Evolutionary conservation across 2,797 vertebrate genomes (phyloP).

Genomic region (Hippoglossus hippoglossus): DNA sequence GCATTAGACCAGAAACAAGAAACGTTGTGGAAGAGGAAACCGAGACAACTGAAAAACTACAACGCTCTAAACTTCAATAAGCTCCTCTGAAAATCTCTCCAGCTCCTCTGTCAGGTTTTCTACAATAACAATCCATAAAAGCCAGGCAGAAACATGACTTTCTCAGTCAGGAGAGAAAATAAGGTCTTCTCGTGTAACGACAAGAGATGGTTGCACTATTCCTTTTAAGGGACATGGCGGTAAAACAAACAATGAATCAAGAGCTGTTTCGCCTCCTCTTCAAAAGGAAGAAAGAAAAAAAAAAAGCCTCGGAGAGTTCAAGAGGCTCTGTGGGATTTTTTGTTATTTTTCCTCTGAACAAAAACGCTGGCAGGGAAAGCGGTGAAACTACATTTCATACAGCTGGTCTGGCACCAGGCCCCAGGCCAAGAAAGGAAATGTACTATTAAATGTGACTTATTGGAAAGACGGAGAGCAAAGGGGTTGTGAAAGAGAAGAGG

Average conservation of each 20-base stretch:
- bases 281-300: constrained; percentile 72
- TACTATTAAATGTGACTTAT: constrained; percentile 85
- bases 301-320: constrained; percentile 80
- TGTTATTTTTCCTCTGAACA: constrained; percentile 82
- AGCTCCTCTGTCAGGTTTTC: constrained; percentile 62
- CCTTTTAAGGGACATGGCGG: constrained; percentile 79
- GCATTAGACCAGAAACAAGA: constrained; percentile 72
- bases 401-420: constrained; percentile 84
- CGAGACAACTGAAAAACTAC: constrained; percentile 68
- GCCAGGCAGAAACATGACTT: constrained; percentile 71
- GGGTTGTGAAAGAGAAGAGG: constrained; percentile 72
- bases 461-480: constrained; percentile 77
- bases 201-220: constrained; percentile 74
- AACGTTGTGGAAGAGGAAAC: constrained; percentile 66
- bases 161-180: constrained; percentile 72
- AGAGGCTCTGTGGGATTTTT: constrained; percentile 82
- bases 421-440: constrained; percentile 85
- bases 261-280: constrained; percentile 77
- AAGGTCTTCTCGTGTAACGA: constrained; percentile 75
- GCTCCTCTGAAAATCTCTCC: constrained; percentile 60
- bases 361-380: constrained; percentile 82
- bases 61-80: constrained; percentile 66
- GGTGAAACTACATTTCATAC: constrained; percentile 83
- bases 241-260: constrained; percentile 84
- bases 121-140: constrained; percentile 75